Evolutionary conservation across 2,888 invertebrate species (phyloP), one percentile per base, ranked within the genome.

Genomic region (Volucella bombylans): DNA sequence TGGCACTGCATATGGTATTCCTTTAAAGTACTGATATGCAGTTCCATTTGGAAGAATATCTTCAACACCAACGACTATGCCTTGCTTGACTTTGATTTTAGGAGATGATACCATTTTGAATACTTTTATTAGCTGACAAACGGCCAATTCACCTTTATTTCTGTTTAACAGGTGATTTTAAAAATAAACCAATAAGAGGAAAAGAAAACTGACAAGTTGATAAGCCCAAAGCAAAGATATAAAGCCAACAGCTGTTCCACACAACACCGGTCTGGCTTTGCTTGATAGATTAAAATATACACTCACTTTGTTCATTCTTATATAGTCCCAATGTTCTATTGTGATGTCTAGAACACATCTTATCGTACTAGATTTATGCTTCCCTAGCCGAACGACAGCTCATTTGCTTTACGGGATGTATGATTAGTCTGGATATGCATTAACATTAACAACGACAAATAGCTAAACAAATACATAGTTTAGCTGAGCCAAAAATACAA

Each of bases 21-120:
- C 90, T 54, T 89, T 89, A 43, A 90, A 90, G 2, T 76, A 87
- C n/a, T 88, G 89, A 39, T 86, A 90, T 3, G 23, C 14, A 14
- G 88, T 87, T 8, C 92, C 91, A 87, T 91, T 92, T 1, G 89
- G 88, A 54, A 92, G 91, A 76, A 89, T 89, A 11, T 89, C 88
- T 69, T 91, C 86, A 74, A 89, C 90, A 1, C 94, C 94, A 81
- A 91, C 90, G 52, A 94, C 88, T 87, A 92, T 91, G 2, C 94
- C 94, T 69, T 93, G 92, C 54, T 89, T 90, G n/a, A 92, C 90
- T 8, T 87, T 81, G 1, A 91, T 88, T 86, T 90, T 91, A 31
- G 18, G 18, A 1, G 64, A 45, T 39, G 45, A 45, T 4, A 41
- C 49, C 71, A 71, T 76, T 65, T 47, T 15, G 18, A 39, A 23